phyloP scores from a whole-genome alignment of 1,140 invertebrate species.

The Ceratosolen solmsi region DNA sequence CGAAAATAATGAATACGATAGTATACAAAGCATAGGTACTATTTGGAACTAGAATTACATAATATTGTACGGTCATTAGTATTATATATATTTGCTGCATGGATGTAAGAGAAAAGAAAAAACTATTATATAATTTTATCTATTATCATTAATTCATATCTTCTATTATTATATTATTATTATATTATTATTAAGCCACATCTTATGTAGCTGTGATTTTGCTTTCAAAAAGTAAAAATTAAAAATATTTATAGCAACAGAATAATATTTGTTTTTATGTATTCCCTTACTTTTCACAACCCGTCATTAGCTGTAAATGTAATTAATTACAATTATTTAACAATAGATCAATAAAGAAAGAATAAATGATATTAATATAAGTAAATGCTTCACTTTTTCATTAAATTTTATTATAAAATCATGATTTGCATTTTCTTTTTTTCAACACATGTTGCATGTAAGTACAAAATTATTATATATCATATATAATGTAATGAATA shows the following conservation, averaged over 20 bases:
- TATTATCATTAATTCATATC: conserved; percentile 67
- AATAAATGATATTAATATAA: too few relatives aligned
- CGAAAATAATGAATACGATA: conserved; percentile 37
- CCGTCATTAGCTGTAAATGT: too few relatives aligned
- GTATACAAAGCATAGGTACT: conserved; percentile 54
- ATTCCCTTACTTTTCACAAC: background rate
- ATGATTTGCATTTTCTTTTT: too few relatives aligned
- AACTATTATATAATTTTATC: conserved; percentile 72
- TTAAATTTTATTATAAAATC: too few relatives aligned
- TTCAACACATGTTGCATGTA: too few relatives aligned
- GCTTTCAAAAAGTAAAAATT: conserved; percentile 74
- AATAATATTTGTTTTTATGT: conserved; percentile 46
- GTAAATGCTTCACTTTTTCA: too few relatives aligned
- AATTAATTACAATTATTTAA: too few relatives aligned
- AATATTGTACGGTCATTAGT: conserved; percentile 67
- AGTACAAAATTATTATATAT: too few relatives aligned
- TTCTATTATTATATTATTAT: conserved; percentile 65
- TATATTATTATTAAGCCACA: conserved; percentile 69
- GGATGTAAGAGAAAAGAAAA: conserved; percentile 65
- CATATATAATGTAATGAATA: too few relatives aligned
- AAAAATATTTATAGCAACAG: conserved; percentile 74
- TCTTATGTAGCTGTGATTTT: conserved; percentile 75
- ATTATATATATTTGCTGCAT: conserved; percentile 68
- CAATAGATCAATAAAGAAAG: too few relatives aligned
- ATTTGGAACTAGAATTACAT: conserved; percentile 57